Evolutionary conservation across 1,140 invertebrate genomes (phyloP).

Genomic region (Aphidius gifuensis): DNA sequence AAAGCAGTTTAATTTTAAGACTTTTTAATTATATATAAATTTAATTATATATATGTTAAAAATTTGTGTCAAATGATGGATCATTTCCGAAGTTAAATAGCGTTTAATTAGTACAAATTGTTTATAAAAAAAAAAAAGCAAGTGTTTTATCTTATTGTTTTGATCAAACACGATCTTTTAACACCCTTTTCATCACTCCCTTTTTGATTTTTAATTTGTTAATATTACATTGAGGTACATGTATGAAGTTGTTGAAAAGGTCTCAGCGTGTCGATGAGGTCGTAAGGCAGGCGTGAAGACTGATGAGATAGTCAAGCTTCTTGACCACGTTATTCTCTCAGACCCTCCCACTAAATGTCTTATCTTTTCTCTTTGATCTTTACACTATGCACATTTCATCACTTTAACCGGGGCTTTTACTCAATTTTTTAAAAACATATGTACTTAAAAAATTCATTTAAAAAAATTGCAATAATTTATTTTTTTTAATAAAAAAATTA

Average conservation of each 20-base stretch:
- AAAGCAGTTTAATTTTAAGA: too few species aligned
- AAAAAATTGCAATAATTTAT: too few species aligned
- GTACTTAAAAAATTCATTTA: too few species aligned
- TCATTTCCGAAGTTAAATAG: conserved; percentile 37
- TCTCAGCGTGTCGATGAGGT: conserved; percentile 20
- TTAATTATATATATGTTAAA: too few species aligned
- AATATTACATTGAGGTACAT: not conserved
- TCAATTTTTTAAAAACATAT: too few species aligned
- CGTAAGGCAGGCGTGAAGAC: conserved; percentile 33
- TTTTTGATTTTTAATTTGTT: conserved; percentile 8
- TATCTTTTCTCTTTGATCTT: conserved; percentile 33
- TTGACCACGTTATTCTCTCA: conserved; percentile 31
- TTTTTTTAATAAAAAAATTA: too few species aligned
- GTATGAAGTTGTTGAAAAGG: not conserved
- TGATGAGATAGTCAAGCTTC: conserved; percentile 44
- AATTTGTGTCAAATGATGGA: conserved; percentile 14
- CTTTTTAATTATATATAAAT: too few species aligned
- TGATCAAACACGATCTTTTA: conserved; percentile 19
- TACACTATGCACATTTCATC: conserved; percentile 16
- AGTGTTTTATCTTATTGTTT: conserved; percentile 8
- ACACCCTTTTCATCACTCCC: not conserved
- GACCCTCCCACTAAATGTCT: conserved; percentile 4
- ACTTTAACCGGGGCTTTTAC: not conserved
- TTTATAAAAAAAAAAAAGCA: conserved; percentile 14
- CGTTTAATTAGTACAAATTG: conserved; percentile 40